phyloP scores from a whole-genome alignment of 1,140 invertebrate species.

The Subanguina moxae region DNA sequence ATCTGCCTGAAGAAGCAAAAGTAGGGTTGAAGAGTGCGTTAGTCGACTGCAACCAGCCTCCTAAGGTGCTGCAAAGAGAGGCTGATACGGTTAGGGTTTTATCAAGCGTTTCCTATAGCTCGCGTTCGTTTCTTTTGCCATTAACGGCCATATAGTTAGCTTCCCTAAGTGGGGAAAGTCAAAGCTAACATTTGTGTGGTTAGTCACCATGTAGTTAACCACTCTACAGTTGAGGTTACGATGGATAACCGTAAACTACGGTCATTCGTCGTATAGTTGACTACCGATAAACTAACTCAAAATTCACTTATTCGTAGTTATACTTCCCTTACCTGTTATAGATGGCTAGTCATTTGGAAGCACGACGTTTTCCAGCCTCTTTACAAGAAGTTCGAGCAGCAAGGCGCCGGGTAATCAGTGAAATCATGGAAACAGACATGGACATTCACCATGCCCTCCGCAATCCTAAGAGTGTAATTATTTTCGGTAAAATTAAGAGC shows the following conservation, averaged over 20 bases:
- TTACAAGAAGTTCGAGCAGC: constrained; percentile 33
- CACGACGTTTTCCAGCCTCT: constrained; percentile 38
- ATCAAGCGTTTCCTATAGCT: too few species aligned
- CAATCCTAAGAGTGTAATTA: constrained; percentile 14
- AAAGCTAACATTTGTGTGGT: too few species aligned
- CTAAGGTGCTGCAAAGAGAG: constrained; percentile 42
- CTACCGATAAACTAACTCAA: too few species aligned
- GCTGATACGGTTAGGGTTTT: constrained; percentile 32
- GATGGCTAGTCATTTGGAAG: constrained; percentile 33
- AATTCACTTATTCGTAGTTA: not conserved
- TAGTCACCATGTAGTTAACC: too few species aligned
- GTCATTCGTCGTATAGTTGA: too few species aligned
- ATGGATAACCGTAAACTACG: too few species aligned
- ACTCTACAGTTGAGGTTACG: too few species aligned
- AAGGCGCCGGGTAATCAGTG: constrained; percentile 24
- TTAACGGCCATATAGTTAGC: too few species aligned
- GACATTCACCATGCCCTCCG: not conserved
- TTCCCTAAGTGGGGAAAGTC: too few species aligned
- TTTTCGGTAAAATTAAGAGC: not conserved
- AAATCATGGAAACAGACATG: constrained; percentile 26
- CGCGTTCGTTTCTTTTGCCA: too few species aligned
- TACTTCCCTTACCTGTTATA: constrained; percentile 12
- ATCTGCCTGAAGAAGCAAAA: constrained; percentile 35
- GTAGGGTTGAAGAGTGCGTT: constrained; percentile 33
- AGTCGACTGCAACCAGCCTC: constrained; percentile 19